These are phyloP conservation scores for Sphaerodactylus townsendi DNA, from an alignment of 2,113 vertebrate species.

Conservation along the genomic window DNA sequence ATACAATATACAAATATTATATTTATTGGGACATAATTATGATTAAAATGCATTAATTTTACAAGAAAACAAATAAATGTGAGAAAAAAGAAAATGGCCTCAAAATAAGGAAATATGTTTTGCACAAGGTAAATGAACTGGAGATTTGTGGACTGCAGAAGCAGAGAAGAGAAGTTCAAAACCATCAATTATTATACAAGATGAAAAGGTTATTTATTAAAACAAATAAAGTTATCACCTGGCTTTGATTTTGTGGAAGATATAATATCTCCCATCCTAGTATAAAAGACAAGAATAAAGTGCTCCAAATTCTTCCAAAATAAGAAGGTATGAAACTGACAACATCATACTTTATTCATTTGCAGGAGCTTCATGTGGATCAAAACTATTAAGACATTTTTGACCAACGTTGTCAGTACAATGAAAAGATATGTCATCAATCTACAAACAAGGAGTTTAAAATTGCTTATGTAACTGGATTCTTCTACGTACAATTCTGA, in stretches of 20 bases:
- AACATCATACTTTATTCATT: not conserved
- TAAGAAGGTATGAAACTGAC: conserved; percentile 18
- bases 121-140: no score
- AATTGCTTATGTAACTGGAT: conserved; percentile 36
- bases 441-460: conserved; percentile 20
- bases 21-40: no score
- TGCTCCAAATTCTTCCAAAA: not conserved
- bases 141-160: no score
- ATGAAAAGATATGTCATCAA: conserved; percentile 37
- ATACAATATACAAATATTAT: no score
- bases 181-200: no score
- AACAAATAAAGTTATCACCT: not conserved
- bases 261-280: conserved; percentile 2
- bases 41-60: no score
- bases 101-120: no score
- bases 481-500: conserved; percentile 37
- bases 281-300: conserved; percentile 16
- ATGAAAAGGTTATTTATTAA: conserved; percentile 14
- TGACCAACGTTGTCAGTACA: conserved; percentile 29
- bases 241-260: not conserved
- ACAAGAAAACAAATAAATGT: no score
- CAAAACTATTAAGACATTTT: conserved; percentile 22
- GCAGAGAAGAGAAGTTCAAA: no score
- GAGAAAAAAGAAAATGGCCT: no score
- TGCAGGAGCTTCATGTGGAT: conserved; percentile 11